Evolutionary conservation across 2,113 vertebrate species (phyloP).

Genomic region (Xiphorhynchus elegans): DNA sequence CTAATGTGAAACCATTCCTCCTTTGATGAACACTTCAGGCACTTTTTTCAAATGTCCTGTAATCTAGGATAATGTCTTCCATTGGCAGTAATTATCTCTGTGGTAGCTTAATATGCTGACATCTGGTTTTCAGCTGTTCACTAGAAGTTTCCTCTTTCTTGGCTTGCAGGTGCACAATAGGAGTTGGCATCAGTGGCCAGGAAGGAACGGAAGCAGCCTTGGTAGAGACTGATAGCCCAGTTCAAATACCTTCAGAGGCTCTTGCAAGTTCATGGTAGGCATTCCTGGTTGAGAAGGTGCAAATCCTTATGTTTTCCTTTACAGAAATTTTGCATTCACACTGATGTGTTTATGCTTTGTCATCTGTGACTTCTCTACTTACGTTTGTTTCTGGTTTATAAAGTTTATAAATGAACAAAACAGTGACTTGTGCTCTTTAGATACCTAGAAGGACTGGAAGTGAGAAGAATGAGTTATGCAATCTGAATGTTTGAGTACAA

Average conservation of each 20-base stretch:
- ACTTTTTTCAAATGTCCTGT: neutral
- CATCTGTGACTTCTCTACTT: constrained; percentile 85
- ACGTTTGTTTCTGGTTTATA: constrained; percentile 65
- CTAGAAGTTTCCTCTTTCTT: neutral
- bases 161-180: constrained; percentile 77
- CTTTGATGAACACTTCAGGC: neutral
- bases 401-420: neutral
- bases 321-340: constrained; percentile 85
- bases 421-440: neutral
- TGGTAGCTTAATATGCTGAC: neutral
- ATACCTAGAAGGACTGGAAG: neutral
- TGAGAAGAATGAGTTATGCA: neutral
- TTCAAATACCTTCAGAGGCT: constrained; percentile 82
- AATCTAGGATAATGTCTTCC: neutral
- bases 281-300: constrained; percentile 85
- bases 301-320: constrained; percentile 86
- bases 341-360: constrained; percentile 86
- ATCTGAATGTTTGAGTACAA: neutral
- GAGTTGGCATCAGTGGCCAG: constrained; percentile 83
- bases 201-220: constrained; percentile 83
- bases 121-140: neutral
- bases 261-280: constrained; percentile 81
- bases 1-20: neutral
- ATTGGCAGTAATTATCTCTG: neutral
- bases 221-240: constrained; percentile 83